Evolutionary conservation across 2,113 vertebrate genomes (phyloP).

Genomic region (Hiodon tergisus): DNA sequence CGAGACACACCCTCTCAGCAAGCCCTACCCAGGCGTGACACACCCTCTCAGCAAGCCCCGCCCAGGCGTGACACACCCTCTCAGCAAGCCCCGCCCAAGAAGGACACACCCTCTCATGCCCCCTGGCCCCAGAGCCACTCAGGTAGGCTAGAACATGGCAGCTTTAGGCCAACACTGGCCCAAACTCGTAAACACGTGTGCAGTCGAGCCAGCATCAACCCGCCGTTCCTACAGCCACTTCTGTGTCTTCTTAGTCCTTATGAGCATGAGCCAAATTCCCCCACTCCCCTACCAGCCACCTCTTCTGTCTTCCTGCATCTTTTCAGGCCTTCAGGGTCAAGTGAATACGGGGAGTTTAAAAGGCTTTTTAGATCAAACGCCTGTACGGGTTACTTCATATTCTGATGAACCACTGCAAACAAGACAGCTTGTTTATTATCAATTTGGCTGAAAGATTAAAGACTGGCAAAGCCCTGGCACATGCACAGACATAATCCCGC

Average conservation of each 20-base stretch:
- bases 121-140: no score
- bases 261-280: not conserved
- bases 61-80: no score
- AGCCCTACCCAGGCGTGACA: no score
- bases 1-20: no score
- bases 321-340: not conserved
- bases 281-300: not conserved
- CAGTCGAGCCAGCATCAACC: no score
- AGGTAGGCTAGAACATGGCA: no score
- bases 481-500: not conserved
- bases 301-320: not conserved
- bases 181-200: not conserved
- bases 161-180: not conserved
- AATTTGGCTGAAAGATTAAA: not conserved
- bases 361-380: not conserved
- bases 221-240: no score
- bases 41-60: no score
- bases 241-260: not conserved
- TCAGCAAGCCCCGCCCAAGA: no score
- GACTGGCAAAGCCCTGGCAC: not conserved
- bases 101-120: no score
- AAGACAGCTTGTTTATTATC: not conserved
- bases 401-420: not conserved
- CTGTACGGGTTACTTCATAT: not conserved
- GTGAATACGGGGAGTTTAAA: not conserved